Evolutionary conservation across 1,140 invertebrate genomes (phyloP).

Genomic region (Drosophila kepulauana): DNA sequence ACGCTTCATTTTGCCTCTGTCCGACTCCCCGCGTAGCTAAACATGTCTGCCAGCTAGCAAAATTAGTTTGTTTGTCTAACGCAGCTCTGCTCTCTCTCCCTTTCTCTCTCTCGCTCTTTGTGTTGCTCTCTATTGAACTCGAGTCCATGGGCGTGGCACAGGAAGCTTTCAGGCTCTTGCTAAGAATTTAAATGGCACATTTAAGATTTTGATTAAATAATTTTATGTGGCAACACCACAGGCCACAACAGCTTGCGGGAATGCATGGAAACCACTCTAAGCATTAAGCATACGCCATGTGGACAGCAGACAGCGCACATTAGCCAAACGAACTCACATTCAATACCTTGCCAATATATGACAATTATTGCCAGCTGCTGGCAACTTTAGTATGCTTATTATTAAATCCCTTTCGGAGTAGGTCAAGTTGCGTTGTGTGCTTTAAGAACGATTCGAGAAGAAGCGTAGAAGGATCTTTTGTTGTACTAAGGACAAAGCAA

Average conservation of each 20-base stretch:
- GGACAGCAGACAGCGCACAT: neutral
- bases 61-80: constrained; percentile 79
- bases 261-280: neutral
- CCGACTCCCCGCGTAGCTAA: constrained; percentile 24
- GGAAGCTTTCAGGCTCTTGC: constrained; percentile 51
- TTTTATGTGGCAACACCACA: constrained; percentile 46
- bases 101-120: neutral
- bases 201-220: constrained; percentile 77
- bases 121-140: constrained; percentile 33
- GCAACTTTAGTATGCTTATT: constrained; percentile 11
- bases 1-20: neutral
- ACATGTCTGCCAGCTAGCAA: constrained; percentile 66
- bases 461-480: neutral
- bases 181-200: constrained; percentile 73
- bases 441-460: too few species aligned
- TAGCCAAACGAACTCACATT: neutral
- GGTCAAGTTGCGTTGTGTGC: neutral
- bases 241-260: constrained; percentile 17
- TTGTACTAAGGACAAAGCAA: too few species aligned
- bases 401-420: constrained; percentile 11
- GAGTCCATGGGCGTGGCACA: constrained; percentile 28
- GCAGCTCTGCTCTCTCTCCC: constrained; percentile 5
- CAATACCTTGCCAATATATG: constrained; percentile 4
- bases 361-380: constrained; percentile 19
- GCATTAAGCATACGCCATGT: constrained; percentile 50